phyloP scores from a whole-genome alignment of 1,140 invertebrate species.

The Mycetomoellerius zeteki region DNA sequence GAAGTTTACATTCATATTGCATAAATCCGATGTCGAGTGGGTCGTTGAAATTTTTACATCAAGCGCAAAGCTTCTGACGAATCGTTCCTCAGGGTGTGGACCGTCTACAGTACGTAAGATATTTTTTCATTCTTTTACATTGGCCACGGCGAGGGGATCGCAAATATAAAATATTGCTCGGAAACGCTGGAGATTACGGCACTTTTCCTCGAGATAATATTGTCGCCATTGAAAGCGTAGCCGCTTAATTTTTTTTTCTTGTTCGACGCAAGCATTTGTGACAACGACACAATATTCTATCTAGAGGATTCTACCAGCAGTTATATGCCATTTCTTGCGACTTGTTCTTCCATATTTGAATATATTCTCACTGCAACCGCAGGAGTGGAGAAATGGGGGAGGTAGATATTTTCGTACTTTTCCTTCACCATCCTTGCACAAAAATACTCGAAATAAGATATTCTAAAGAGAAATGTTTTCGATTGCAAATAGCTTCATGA shows the following conservation, averaged over 20 bases:
- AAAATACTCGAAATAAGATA: conserved; percentile 46
- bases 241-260: conserved; percentile 36
- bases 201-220: conserved; percentile 51
- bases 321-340: background rate
- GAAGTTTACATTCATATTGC: conserved; percentile 44
- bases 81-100: conserved; percentile 6
- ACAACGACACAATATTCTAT: conserved; percentile 34
- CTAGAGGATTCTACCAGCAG: conserved; percentile 16
- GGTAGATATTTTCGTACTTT: background rate
- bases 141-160: background rate
- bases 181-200: conserved; percentile 37
- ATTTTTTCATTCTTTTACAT: background rate
- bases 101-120: background rate
- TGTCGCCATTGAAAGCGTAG: conserved; percentile 37
- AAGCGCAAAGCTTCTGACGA: conserved; percentile 32
- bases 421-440: background rate
- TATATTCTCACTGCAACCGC: background rate
- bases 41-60: conserved; percentile 55
- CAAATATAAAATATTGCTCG: conserved; percentile 36
- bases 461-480: conserved; percentile 43
- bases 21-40: conserved; percentile 52
- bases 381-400: too few relatives aligned
- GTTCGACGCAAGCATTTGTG: conserved; percentile 14
- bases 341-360: conserved; percentile 29
- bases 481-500: conserved; percentile 44